Evolutionary conservation across 2,888 invertebrate genomes (phyloP).

Genomic region (Drosophila nr. medialis): DNA sequence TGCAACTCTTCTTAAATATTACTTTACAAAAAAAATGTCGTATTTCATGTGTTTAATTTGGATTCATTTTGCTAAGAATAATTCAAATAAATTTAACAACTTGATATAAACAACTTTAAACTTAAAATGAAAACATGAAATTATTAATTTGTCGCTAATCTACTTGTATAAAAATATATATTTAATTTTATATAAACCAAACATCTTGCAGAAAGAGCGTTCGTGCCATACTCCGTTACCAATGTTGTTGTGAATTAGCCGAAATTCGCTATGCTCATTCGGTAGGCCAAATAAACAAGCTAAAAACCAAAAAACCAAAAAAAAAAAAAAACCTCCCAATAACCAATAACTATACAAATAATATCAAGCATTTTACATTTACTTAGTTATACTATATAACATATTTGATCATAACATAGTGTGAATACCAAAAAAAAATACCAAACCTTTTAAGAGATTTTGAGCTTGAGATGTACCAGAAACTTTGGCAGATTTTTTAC

Average conservation of each 20-base stretch:
- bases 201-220: constrained; percentile 85
- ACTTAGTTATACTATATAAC: constrained; percentile 30
- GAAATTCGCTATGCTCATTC: constrained; percentile 85
- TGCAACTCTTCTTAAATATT: constrained; percentile 35
- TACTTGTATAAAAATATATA: constrained; percentile 60
- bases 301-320: constrained; percentile 67
- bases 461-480: constrained; percentile 33
- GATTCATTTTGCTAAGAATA: constrained; percentile 45
- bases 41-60: constrained; percentile 31
- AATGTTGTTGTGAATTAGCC: constrained; percentile 85
- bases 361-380: constrained; percentile 32
- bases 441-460: constrained; percentile 30
- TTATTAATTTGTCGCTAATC: constrained; percentile 41
- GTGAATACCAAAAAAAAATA: constrained; percentile 4
- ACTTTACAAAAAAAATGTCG: neutral
- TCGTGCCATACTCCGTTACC: constrained; percentile 85
- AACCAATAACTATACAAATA: constrained; percentile 50
- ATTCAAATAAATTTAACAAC: constrained; percentile 38
- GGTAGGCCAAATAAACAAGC: constrained; percentile 83
- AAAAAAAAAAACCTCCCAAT: constrained; percentile 22
- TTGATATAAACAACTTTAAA: constrained; percentile 43
- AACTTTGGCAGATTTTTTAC: constrained; percentile 72
- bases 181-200: constrained; percentile 75
- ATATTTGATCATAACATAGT: constrained; percentile 34
- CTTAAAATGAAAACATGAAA: constrained; percentile 27